phyloP scores from a whole-genome alignment of 92 coral and sea anemone genomes.

The Palythoa grandiflora region DNA sequence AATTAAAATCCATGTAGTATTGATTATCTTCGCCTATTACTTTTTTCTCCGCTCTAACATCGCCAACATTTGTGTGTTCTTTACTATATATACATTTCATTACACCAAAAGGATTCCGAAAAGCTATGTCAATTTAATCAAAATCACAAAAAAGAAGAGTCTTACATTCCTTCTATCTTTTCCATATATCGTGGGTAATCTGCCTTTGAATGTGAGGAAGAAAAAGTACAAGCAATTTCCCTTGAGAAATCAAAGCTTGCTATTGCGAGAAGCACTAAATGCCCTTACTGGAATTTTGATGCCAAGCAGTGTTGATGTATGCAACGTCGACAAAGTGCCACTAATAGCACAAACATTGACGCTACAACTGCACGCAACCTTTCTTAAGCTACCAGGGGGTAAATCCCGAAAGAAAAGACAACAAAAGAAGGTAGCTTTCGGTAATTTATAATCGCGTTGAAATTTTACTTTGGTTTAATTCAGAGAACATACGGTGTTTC shows the following conservation, averaged over 20 bases:
- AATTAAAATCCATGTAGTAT: too few relatives aligned
- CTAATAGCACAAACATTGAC: not conserved
- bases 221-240: not conserved
- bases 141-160: too few relatives aligned
- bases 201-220: not conserved
- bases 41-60: too few relatives aligned
- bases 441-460: too few relatives aligned
- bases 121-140: too few relatives aligned
- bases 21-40: too few relatives aligned
- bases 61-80: too few relatives aligned
- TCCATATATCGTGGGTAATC: too few relatives aligned
- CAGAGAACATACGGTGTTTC: too few relatives aligned
- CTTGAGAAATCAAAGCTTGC: not conserved
- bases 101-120: too few relatives aligned
- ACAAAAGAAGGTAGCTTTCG: not conserved
- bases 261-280: not conserved
- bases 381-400: not conserved
- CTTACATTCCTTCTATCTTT: too few relatives aligned
- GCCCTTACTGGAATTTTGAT: not conserved
- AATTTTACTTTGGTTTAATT: not conserved
- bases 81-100: too few relatives aligned
- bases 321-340: not conserved
- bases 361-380: not conserved
- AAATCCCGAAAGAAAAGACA: not conserved
- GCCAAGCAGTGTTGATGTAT: not conserved